These are phyloP conservation scores for Apamea epomidion DNA, from an alignment of 2,888 invertebrate genomes.

Conservation along the genomic window DNA sequence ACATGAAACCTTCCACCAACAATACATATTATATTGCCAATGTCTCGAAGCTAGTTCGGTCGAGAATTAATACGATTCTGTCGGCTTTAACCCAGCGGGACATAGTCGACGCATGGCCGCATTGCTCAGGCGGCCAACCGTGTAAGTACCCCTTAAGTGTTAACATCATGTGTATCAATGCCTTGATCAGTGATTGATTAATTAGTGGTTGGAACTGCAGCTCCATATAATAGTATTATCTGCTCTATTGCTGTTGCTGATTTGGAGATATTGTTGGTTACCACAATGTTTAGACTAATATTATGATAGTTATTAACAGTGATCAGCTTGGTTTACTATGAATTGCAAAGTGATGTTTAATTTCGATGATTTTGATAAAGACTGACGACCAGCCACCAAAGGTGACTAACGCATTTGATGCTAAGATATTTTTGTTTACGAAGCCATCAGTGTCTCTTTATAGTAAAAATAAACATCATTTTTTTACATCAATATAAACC, in stretches of 20 bases:
- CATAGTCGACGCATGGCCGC: constrained; percentile 30
- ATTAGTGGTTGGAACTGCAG: constrained; percentile 23
- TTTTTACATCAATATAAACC: not conserved
- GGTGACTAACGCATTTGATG: not conserved
- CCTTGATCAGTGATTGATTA: constrained; percentile 48
- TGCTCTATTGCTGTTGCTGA: constrained; percentile 26
- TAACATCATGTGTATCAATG: constrained; percentile 47
- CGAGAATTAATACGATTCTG: constrained; percentile 45
- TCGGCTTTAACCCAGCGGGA: constrained; percentile 22
- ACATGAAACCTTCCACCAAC: not conserved
- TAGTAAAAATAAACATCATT: not conserved
- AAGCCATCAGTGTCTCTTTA: not conserved
- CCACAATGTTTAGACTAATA: not conserved
- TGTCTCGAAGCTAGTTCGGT: constrained; percentile 4
- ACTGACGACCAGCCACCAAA: not conserved
- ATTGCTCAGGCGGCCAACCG: constrained; percentile 26
- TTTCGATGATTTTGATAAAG: not conserved
- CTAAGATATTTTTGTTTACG: not conserved
- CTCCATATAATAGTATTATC: constrained; percentile 42
- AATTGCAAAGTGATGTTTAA: not conserved
- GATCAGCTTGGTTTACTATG: not conserved
- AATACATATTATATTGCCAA: constrained; percentile 20
- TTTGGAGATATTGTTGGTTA: constrained; percentile 6
- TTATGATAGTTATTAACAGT: not conserved
- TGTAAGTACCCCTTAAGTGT: constrained; percentile 50